Conservation (phyloP, 2,888 invertebrate genomes). For the Conchocele bisecta region DNA sequence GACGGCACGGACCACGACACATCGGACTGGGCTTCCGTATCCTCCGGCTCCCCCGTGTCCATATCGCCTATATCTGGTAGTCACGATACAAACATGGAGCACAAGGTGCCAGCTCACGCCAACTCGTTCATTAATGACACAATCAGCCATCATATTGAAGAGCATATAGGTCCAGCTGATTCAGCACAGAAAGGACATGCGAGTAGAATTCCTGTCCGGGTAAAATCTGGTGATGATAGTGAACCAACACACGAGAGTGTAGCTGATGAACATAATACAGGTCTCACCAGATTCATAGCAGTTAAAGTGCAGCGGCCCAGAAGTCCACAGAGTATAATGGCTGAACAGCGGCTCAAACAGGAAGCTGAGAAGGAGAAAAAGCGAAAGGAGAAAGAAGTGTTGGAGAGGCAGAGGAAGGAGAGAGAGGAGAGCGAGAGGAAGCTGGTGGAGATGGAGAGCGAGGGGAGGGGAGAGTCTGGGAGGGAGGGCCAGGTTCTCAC, state of each 20-base stretch:
- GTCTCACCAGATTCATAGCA: conserved; percentile 45
- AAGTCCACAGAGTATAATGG: conserved; percentile 62
- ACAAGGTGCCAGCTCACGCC: conserved; percentile 40
- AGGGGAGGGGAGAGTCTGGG: conserved; percentile 41
- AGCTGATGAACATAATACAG: conserved; percentile 6
- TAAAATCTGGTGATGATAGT: conserved; percentile 47
- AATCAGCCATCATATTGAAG: conserved; percentile 64
- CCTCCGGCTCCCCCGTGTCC: conserved; percentile 55
- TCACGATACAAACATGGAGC: conserved; percentile 43
- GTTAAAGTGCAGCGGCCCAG: conserved; percentile 57
- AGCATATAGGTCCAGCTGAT: conserved; percentile 55
- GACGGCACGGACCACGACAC: conserved; percentile 51
- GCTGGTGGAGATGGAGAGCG: conserved; percentile 58
- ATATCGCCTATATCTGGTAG: conserved; percentile 52
- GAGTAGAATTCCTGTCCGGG: conserved; percentile 57
- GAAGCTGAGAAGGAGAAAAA: conserved; percentile 58
- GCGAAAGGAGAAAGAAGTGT: conserved; percentile 52
- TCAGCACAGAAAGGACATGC: conserved; percentile 47
- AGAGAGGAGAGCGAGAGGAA: conserved; percentile 47
- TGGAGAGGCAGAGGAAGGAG: conserved; percentile 33
- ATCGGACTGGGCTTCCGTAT: conserved; percentile 56
- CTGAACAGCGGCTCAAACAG: conserved; percentile 56
- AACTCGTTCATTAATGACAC: conserved; percentile 64
- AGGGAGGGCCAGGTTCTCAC: conserved; percentile 17
- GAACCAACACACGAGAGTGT: too few relatives aligned